Evolutionary conservation across 2,888 invertebrate species (phyloP), one percentile per base, ranked within the genome.

Genomic region (Heteromyza rotundicornis): DNA sequence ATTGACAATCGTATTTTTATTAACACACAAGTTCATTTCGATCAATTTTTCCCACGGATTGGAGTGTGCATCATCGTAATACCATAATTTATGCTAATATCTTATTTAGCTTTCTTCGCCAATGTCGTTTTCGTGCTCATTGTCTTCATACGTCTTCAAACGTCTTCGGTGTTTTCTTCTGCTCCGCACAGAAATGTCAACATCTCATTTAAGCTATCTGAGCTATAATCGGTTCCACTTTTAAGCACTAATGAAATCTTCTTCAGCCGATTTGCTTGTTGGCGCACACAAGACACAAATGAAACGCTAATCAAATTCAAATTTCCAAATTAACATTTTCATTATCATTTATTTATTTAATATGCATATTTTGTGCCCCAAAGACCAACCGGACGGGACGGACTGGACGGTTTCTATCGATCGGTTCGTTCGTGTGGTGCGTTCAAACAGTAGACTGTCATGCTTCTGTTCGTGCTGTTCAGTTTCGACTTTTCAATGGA

Each of bases 391-490:
- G 52, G 8, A 1, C 5, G 20, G 14, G 20, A 20, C 50, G 1
- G 22, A 50, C 50, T 14, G 22, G 14, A 3, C 17, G 12, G 12
- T 5, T 32, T 12, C 32, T 5, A 12, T 32, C 32, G 32, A 12
- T 32, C 32, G 32, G 7, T 32, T n/a, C 32, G 12, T 32, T 12
- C 32, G 32, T 12, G 50, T 50, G 20, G 22, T 20, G 40, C 40
- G 40, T n/a, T 40, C 10, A 40, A 40, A 40, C 40, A 40, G 40
- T n/a, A 7, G 50, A 24, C 16, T 19, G 62, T 47, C 67, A 65
- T 73, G 75, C 76, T 74, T 69, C 73, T 75, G 74, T 74, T 68
- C 73, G 55, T 24, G 59, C 32, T 63, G 32, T 32, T 8, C 12
- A 8, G 32, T 32, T n/a, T n/a, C n/a, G n/a, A n/a, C n/a, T n/a